A percentile compares a stretch with the other conserved stretches of the same genome.
phyloP scores from a whole-genome alignment of 2,888 invertebrate species.

The Myopa testacea region DNA sequence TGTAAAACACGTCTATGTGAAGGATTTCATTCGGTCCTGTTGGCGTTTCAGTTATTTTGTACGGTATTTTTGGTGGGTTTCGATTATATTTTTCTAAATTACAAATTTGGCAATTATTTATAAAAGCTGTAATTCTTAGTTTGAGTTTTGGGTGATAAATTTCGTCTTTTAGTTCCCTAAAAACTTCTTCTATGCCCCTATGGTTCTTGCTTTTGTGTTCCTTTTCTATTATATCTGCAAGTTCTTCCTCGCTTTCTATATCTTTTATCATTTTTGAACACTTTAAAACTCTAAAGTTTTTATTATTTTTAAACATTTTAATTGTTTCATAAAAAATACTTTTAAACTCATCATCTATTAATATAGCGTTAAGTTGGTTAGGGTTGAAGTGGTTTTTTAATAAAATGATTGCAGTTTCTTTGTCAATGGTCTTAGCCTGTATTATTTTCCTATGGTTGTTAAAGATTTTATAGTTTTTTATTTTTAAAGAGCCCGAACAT shows the following conservation, averaged over 20 bases:
- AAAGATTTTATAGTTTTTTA: slow-evolving; percentile 35
- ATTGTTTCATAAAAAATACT: not conserved
- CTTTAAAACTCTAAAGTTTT: not conserved
- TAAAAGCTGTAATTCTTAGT: slow-evolving; percentile 40
- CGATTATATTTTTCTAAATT: slow-evolving; percentile 42
- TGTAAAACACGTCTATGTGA: slow-evolving; percentile 36
- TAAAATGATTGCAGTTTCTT: slow-evolving; percentile 12
- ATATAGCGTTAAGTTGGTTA: slow-evolving; percentile 16
- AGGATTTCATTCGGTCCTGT: slow-evolving; percentile 28
- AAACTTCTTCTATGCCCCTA: slow-evolving; percentile 5
- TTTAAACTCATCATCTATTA: slow-evolving; percentile 2
- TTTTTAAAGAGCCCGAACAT: slow-evolving; percentile 21
- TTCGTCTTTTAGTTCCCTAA: slow-evolving; percentile 12
- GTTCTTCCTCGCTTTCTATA: slow-evolving; percentile 2
- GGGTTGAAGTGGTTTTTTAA: slow-evolving; percentile 37
- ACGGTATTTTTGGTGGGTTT: not conserved
- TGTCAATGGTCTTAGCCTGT: slow-evolving; percentile 16
- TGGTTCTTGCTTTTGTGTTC: slow-evolving; percentile 20
- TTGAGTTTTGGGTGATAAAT: slow-evolving; percentile 20
- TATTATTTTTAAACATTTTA: not conserved
- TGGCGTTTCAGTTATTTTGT: slow-evolving; percentile 21
- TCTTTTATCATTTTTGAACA: not conserved
- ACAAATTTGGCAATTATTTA: slow-evolving; percentile 24
- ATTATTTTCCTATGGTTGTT: slow-evolving; percentile 35
- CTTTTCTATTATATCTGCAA: slow-evolving; percentile 2